Evolutionary conservation across 2,888 invertebrate genomes (phyloP).

Genomic region (Mactromeris polynyma): DNA sequence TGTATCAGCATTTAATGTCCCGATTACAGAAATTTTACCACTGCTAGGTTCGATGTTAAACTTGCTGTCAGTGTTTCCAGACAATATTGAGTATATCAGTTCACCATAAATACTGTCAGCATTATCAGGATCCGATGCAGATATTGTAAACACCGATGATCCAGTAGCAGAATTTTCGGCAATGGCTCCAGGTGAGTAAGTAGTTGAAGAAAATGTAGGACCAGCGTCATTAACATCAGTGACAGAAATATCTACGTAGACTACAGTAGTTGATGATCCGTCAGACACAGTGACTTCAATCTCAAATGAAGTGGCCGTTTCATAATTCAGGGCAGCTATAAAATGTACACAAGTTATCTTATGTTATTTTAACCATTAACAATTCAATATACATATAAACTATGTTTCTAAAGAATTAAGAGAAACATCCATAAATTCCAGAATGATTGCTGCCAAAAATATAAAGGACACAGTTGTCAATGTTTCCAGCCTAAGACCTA

Average conservation of each 20-base stretch:
- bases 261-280: conserved; percentile 60
- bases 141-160: conserved; percentile 67
- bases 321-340: conserved; percentile 75
- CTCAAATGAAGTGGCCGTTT: conserved; percentile 65
- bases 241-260: conserved; percentile 72
- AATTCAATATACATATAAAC: too few species aligned
- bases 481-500: too few species aligned
- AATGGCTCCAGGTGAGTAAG: conserved; percentile 55
- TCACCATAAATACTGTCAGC: conserved; percentile 68
- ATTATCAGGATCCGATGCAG: conserved; percentile 76
- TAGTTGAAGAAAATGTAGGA: conserved; percentile 64
- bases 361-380: background rate
- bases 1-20: conserved; percentile 79
- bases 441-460: too few species aligned
- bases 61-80: conserved; percentile 70
- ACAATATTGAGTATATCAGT: conserved; percentile 71
- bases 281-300: conserved; percentile 75
- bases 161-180: conserved; percentile 61
- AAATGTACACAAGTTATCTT: background rate
- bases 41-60: conserved; percentile 74
- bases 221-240: conserved; percentile 76
- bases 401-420: too few species aligned
- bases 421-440: too few species aligned
- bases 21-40: conserved; percentile 73
- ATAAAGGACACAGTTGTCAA: too few species aligned